Base-by-base conservation (phyloP, 1,140 invertebrate genomes). In the Proctacanthus coquilletti region DNA sequence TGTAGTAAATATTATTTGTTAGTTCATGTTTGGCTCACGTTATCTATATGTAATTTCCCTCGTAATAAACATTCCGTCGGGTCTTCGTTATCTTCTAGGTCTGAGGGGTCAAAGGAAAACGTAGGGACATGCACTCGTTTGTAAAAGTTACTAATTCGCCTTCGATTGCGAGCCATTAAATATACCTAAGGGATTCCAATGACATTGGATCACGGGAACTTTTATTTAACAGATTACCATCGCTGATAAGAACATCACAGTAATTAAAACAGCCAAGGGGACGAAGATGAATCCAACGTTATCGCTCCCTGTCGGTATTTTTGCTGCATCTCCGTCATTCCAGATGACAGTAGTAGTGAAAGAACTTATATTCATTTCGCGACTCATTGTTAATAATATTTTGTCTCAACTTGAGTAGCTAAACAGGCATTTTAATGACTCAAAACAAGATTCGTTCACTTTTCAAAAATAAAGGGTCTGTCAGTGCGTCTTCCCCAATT, bases 141-240 rank as follows among this genome's bases (percentile, higher is more conserved):
- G 14, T 45, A 45, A 17, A 38, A 50, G 2, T 36, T 9, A 15
- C 34, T 40, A 13, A 39, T 18, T 10, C 41, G 13, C 9, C 45
- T 34, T 13, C 51, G 49, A n/a, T 42, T 52, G 18, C 52, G 49
- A 35, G 52, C 52, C 51, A 57, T 53, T 21, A 45, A 45, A 39
- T 51, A 57, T 1, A 57, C 54, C 54, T 57, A 20, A n/a, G n/a
- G n/a, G n/a, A n/a, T n/a, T n/a, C n/a, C n/a, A n/a, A n/a, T n/a
- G n/a, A n/a, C n/a, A n/a, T n/a, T n/a, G n/a, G n/a, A n/a, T n/a
- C n/a, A n/a, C n/a, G n/a, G n/a, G n/a, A n/a, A n/a, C n/a, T n/a
- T n/a, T n/a, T n/a, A n/a, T n/a, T n/a, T n/a, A n/a, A n/a, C n/a
- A 27, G 13, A 27, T 27, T 27, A 27, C 23, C 23, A 27, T 27